Evolutionary conservation across 2,888 invertebrate species (phyloP).

Genomic region (Cheilosia scutellata): DNA sequence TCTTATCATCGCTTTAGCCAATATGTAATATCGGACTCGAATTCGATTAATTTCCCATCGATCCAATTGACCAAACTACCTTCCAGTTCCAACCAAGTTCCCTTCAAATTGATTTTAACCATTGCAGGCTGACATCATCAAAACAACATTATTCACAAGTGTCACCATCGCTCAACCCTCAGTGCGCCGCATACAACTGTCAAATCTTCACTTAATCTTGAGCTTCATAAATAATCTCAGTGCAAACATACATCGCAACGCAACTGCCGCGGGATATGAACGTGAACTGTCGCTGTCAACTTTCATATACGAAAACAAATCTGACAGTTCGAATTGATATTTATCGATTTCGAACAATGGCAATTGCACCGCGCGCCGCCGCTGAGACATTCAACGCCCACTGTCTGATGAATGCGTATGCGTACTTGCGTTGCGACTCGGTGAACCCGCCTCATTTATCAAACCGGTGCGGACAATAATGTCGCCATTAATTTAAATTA

Average conservation of each 20-base stretch:
- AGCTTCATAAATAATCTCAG: conserved; percentile 61
- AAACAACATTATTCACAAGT: conserved; percentile 43
- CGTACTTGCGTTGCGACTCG: background rate
- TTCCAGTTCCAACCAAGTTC: background rate
- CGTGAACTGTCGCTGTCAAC: conserved; percentile 51
- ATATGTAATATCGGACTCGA: background rate
- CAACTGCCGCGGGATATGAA: no score
- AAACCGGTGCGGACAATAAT: conserved; percentile 52
- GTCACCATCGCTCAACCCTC: conserved; percentile 51
- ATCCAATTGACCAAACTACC: background rate
- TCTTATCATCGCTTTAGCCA: no score
- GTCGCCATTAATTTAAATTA: conserved; percentile 71
- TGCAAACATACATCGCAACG: conserved; percentile 39
- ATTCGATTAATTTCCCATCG: conserved; percentile 26
- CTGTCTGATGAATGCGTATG: conserved; percentile 36
- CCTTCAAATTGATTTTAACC: conserved; percentile 26
- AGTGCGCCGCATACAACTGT: conserved; percentile 56
- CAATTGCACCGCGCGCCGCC: conserved; percentile 35
- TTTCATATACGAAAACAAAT: conserved; percentile 62
- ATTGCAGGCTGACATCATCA: conserved; percentile 23
- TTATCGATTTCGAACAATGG: conserved; percentile 71
- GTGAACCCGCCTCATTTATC: conserved; percentile 58
- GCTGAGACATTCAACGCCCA: conserved; percentile 46
- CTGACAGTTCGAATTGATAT: conserved; percentile 74
- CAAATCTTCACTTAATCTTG: conserved; percentile 70